A percentile compares a stretch with the other conserved stretches of the same genome.
Conservation (phyloP, 2,113 vertebrate species). For the Numida meleagris region DNA sequence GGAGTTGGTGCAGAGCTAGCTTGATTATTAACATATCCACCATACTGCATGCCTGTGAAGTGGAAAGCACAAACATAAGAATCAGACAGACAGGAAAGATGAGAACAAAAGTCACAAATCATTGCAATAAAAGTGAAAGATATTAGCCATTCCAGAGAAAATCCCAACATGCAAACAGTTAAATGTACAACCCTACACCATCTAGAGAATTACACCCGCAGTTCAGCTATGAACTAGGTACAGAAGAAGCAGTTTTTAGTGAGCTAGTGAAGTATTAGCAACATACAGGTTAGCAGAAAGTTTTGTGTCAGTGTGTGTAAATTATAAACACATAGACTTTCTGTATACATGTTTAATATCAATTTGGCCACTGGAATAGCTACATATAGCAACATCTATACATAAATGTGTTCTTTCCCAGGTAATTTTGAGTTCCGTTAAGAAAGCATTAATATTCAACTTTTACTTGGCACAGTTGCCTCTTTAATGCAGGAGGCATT, state of each 20-base stretch:
- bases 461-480: not conserved
- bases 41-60: conserved; percentile 94
- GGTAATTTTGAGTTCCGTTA: not conserved
- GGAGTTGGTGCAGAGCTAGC: conserved; percentile 91
- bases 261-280: conserved; percentile 27
- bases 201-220: not conserved
- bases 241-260: conserved; percentile 44
- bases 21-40: conserved; percentile 95
- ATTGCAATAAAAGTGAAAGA: conserved; percentile 75
- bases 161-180: conserved; percentile 69
- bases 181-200: not conserved
- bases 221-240: not conserved
- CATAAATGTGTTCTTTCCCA: not conserved
- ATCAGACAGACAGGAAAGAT: conserved; percentile 76
- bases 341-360: not conserved
- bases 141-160: conserved; percentile 64
- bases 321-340: not conserved
- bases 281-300: not conserved
- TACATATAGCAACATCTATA: not conserved
- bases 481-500: not conserved
- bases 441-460: not conserved
- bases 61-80: conserved; percentile 86
- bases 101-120: conserved; percentile 72
- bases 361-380: not conserved
- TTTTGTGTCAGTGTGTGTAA: not conserved